Evolutionary conservation across 2,797 vertebrate species (phyloP).

Genomic region (Halcyon leucocephala): DNA sequence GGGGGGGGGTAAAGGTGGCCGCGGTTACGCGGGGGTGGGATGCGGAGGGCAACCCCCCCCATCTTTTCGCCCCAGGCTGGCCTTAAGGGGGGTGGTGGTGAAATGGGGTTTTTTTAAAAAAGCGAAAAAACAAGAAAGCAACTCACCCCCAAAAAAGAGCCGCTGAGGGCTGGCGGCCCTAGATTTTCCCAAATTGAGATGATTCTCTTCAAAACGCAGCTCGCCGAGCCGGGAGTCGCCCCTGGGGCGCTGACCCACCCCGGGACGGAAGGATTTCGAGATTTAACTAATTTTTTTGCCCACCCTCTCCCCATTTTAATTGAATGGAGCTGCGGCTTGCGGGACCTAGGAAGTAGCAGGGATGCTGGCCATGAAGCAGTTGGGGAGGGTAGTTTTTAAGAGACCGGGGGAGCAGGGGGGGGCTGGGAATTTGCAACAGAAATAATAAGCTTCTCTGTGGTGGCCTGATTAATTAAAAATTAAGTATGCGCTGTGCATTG

Average conservation of each 20-base stretch:
- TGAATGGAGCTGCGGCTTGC: not conserved
- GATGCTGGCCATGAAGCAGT: not conserved
- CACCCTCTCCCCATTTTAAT: not conserved
- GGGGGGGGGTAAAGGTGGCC: not conserved
- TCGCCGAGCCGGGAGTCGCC: not conserved
- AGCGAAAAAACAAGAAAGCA: not conserved
- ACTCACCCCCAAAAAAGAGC: not conserved
- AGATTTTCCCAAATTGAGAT: not conserved
- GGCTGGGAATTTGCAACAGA: not conserved
- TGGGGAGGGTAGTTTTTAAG: not conserved
- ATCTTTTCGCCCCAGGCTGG: not conserved
- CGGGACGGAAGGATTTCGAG: not conserved
- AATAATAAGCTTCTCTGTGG: conserved; percentile 3
- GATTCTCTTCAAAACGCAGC: not conserved
- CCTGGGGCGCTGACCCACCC: not conserved
- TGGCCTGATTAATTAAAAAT: not conserved
- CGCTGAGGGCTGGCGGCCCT: not conserved
- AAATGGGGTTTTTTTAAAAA: no score
- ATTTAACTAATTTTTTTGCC: not conserved
- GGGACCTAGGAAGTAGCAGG: not conserved
- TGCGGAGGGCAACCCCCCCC: not conserved
- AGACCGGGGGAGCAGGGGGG: not conserved
- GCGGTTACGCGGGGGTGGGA: no score
- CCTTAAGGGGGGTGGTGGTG: not conserved
- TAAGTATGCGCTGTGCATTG: not conserved